phyloP scores from a whole-genome alignment of 1,140 invertebrate species.

The Nixonia krombeini region DNA sequence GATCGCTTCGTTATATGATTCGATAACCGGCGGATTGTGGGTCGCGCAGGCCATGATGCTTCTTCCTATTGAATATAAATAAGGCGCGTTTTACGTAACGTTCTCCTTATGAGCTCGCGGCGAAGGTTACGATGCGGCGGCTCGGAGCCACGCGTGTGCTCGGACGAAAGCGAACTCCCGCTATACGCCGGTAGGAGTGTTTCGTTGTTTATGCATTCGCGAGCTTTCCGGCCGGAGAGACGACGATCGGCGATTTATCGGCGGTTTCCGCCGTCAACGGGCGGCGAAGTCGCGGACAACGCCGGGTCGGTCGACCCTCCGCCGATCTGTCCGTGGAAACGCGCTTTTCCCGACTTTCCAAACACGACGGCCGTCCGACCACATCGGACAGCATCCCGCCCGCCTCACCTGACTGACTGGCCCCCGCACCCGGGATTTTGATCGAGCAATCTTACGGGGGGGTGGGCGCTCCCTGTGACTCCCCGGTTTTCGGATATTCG shows the following conservation, averaged over 20 bases:
- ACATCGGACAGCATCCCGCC: not conserved
- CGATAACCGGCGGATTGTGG: constrained; percentile 46
- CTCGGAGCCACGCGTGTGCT: not conserved
- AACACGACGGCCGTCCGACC: too few relatives aligned
- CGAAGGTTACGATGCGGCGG: constrained; percentile 26
- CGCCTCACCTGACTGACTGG: not conserved
- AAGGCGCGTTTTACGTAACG: constrained; percentile 49
- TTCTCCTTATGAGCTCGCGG: constrained; percentile 15
- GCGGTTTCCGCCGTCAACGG: too few relatives aligned
- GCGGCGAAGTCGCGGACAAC: too few relatives aligned
- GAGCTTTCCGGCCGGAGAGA: not conserved
- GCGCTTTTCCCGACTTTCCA: too few relatives aligned
- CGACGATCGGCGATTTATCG: not conserved
- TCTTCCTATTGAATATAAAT: constrained; percentile 51
- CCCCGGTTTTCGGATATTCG: too few relatives aligned
- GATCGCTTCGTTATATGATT: constrained; percentile 51
- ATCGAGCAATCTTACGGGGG: not conserved
- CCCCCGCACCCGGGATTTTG: not conserved
- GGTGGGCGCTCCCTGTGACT: not conserved
- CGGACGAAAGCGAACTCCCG: not conserved
- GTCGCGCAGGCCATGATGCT: constrained; percentile 43
- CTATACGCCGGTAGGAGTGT: not conserved
- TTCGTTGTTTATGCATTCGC: constrained; percentile 2
- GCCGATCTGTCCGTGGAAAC: not conserved
- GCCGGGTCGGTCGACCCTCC: too few relatives aligned